Percentiles rank a stretch among this genome's conserved stretches.
Conservation (phyloP, 35 echinoderm and acorn worm species). For the Ophioderma brevispina region DNA sequence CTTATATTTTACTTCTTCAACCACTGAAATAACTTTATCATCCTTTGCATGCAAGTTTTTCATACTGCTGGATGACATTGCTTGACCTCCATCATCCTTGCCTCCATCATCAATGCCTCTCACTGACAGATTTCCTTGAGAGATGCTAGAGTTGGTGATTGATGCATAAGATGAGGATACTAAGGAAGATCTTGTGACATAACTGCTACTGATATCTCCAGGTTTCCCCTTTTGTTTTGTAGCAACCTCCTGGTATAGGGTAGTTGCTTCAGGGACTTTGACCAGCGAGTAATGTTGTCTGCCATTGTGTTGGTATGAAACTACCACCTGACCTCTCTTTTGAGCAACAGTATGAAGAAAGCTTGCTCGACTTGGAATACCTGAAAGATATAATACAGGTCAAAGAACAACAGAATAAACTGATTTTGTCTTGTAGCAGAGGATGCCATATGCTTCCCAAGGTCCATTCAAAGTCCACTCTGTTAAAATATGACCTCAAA, state of each 20-base stretch:
- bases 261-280: not conserved
- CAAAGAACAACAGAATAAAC: too few species aligned
- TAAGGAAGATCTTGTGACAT: not conserved
- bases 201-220: too few species aligned
- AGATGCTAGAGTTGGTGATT: not conserved
- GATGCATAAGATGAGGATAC: not conserved
- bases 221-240: too few species aligned
- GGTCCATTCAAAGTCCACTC: too few species aligned
- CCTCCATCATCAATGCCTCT: not conserved
- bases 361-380: not conserved
- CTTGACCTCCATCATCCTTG: too few species aligned
- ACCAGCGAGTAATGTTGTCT: not conserved
- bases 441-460: too few species aligned
- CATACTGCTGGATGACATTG: not conserved
- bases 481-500: too few species aligned
- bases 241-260: not conserved
- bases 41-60: not conserved
- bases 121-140: not conserved
- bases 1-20: not conserved
- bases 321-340: not conserved
- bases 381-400: too few species aligned
- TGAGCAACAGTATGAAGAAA: not conserved
- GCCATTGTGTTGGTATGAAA: not conserved
- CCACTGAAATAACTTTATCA: not conserved
- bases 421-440: too few species aligned